Percentiles rank a stretch among this genome's conserved stretches.
These are phyloP conservation scores for Lasiurus cinereus DNA, from an alignment of 2,113 vertebrate species.

Conservation along the genomic window DNA sequence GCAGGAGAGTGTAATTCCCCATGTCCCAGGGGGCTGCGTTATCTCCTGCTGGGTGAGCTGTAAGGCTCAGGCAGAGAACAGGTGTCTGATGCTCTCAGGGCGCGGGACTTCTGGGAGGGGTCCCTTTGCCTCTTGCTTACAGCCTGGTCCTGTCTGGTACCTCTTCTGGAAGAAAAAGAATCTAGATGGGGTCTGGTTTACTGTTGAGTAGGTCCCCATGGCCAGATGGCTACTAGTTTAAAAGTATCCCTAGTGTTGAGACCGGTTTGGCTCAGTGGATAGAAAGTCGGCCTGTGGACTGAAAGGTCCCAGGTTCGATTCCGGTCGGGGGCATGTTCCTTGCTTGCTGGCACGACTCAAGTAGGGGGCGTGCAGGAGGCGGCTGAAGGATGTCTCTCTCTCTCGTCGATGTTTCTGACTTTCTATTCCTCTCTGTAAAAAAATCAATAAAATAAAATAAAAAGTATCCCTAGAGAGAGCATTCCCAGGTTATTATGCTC, in stretches of 20 bases:
- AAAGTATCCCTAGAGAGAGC: not conserved
- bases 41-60: not conserved
- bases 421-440: no score
- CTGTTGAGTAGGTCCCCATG: not conserved
- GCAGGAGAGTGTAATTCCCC: rapidly evolving
- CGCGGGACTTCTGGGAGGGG: not conserved
- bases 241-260: not conserved
- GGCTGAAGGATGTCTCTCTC: no score
- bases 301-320: no score
- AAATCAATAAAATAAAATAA: not conserved
- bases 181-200: not conserved
- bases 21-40: not conserved
- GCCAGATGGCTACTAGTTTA: not conserved
- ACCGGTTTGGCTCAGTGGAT: no score
- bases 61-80: not conserved
- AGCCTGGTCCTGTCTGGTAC: not conserved
- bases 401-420: no score
- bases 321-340: no score
- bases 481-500: not conserved
- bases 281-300: no score
- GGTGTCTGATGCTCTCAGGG: not conserved
- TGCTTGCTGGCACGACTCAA: no score
- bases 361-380: no score
- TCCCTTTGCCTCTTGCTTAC: not conserved
- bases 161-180: not conserved